Evolutionary conservation across 2,888 invertebrate genomes (phyloP), one percentile per base, ranked within the genome.

Genomic region (Netelia virgata): DNA sequence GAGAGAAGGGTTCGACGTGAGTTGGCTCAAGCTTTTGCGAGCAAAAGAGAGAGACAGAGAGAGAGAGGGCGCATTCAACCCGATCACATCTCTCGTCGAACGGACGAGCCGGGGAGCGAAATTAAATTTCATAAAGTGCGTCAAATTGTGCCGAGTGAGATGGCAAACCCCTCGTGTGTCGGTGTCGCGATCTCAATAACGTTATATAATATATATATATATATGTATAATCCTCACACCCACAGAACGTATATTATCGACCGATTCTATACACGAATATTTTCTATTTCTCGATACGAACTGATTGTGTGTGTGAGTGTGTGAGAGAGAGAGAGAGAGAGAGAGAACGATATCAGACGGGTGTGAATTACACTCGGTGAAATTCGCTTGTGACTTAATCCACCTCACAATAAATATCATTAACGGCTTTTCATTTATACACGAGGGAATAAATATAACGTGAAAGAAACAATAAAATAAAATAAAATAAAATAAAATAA

Each of bases 101-200:
- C 36, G 41, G 1, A n/a, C 28, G 6, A 23, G 1, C 11, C 28
- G 6, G 10, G 66, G 63, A 70, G 72, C 80, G 63, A 81, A 84
- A 84, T 84, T 81, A 64, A 84, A 84, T 84, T 84, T 84, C 74
- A 84, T 84, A 74, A 77, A 81, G 69, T 81, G 77, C 80, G 73
- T 77, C 81, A 63, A 77, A 77, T 74, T 64, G 73, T 28, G 69
- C 76, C 36, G 18, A 55, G 57, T 53, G 61, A 61, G 72, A 70
- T 28, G 66, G 63, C 53, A 63, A 16, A 3, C 20, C 5, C 1
- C 14, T n/a, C 16, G 36, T 10, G 43, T 43, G 63, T 41, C 36
- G 53, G 36, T 41, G 20, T 36, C 3, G n/a, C 70, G 47, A 57
- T 72, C 36, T 72, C 70, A 68, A 57, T 73, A 28, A 14, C 57